These are phyloP conservation scores for Crossocerus cetratus DNA, from an alignment of 2,888 invertebrate genomes.

Conservation along the genomic window DNA sequence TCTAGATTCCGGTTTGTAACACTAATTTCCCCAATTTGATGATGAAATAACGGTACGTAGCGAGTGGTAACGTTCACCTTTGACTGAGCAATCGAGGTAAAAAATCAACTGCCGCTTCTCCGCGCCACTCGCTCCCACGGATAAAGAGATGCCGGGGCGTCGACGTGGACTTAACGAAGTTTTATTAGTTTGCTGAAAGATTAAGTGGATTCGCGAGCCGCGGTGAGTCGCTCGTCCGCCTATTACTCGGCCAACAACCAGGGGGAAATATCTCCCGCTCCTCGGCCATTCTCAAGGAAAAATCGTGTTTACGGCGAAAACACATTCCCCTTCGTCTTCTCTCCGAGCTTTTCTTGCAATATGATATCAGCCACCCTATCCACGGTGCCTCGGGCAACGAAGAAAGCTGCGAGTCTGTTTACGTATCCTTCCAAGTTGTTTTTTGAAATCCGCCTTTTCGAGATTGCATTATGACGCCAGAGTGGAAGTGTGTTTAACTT, in stretches of 20 bases:
- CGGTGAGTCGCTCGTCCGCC: slow-evolving; percentile 20
- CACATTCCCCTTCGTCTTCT: background rate
- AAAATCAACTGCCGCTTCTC: slow-evolving; percentile 6
- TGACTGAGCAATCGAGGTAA: slow-evolving; percentile 1
- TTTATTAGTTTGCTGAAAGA: slow-evolving; percentile 68
- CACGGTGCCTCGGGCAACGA: background rate
- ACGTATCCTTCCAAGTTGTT: slow-evolving; percentile 15
- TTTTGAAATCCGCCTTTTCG: background rate
- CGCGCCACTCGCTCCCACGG: slow-evolving; percentile 4
- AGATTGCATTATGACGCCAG: no score
- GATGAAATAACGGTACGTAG: no score
- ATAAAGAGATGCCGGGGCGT: slow-evolving; percentile 44
- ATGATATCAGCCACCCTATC: slow-evolving; percentile 1
- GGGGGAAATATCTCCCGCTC: background rate
- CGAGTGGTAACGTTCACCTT: background rate
- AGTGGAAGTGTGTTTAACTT: no score
- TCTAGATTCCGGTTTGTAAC: no score
- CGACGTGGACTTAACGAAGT: slow-evolving; percentile 63
- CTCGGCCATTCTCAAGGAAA: slow-evolving; percentile 40
- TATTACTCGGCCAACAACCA: slow-evolving; percentile 38
- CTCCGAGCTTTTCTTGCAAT: slow-evolving; percentile 8
- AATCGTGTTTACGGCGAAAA: slow-evolving; percentile 47
- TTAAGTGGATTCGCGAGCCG: slow-evolving; percentile 56
- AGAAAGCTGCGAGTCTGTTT: slow-evolving; percentile 33
- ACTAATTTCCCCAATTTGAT: slow-evolving; percentile 14